phyloP scores from a whole-genome alignment of 64 coral and sea anemone genomes.

The Actinia tenebrosa region DNA sequence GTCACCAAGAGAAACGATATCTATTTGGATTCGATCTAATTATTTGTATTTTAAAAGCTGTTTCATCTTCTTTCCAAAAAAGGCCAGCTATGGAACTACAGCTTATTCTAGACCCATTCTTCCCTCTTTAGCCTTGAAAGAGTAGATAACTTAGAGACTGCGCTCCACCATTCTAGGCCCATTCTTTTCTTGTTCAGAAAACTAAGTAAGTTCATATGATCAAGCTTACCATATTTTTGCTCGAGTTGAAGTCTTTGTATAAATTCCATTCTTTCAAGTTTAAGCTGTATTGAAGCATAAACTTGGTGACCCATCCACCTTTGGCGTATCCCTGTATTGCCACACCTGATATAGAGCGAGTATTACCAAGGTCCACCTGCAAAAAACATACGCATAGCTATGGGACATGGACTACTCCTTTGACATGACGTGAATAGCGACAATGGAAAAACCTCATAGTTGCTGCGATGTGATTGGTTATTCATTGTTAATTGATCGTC shows the following conservation, averaged over 20 bases:
- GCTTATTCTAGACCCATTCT: background rate
- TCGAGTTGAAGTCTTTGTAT: conserved; percentile 12
- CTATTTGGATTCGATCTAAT: too few species aligned
- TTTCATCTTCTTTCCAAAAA: too few species aligned
- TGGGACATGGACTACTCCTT: too few species aligned
- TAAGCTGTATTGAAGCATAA: conserved; percentile 32
- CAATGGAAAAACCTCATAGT: too few species aligned
- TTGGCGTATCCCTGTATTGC: conserved; percentile 44
- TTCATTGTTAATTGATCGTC: too few species aligned
- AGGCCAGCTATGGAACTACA: too few species aligned
- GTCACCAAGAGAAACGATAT: too few species aligned
- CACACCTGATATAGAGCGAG: conserved; percentile 31
- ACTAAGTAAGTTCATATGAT: too few species aligned
- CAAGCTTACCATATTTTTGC: conserved; percentile 17
- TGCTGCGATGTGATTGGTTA: too few species aligned
- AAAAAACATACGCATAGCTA: background rate
- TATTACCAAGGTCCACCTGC: conserved; percentile 32
- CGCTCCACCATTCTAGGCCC: background rate
- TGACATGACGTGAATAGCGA: too few species aligned
- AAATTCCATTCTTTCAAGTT: conserved; percentile 34
- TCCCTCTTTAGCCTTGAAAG: background rate
- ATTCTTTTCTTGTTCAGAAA: too few species aligned
- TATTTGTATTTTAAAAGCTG: too few species aligned
- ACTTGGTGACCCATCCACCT: conserved; percentile 54
- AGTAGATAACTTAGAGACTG: background rate